Conservation (phyloP, 2,113 vertebrate genomes). For the Anguilla japonica region DNA sequence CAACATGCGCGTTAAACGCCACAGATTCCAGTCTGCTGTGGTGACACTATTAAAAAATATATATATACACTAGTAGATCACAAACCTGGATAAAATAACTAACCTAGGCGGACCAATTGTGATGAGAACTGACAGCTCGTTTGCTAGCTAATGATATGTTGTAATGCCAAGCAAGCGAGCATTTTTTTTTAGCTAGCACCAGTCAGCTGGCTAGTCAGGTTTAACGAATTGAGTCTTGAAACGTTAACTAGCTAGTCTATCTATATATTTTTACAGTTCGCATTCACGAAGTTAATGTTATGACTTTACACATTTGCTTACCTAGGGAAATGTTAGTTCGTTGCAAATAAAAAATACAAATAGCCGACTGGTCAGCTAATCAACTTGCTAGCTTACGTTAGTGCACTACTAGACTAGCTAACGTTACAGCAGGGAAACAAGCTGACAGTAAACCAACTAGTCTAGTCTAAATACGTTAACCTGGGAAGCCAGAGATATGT, state of each 20-base stretch:
- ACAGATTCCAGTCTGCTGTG: background rate
- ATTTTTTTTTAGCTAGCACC: too few species aligned
- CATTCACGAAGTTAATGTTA: background rate
- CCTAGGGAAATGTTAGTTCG: background rate
- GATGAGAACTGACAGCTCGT: too few species aligned
- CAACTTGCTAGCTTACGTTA: background rate
- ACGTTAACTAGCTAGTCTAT: too few species aligned
- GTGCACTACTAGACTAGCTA: background rate
- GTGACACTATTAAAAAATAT: background rate
- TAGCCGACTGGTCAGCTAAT: background rate
- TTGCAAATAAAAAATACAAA: conserved; percentile 26
- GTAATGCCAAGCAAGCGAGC: too few species aligned
- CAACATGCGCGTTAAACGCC: background rate
- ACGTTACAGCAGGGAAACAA: background rate
- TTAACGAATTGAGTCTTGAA: too few species aligned
- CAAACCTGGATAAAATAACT: too few species aligned
- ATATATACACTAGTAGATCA: too few species aligned
- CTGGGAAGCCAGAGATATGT: too few species aligned
- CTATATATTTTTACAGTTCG: too few species aligned
- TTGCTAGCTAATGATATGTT: too few species aligned
- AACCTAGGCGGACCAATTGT: too few species aligned
- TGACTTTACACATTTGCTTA: background rate
- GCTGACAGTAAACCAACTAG: background rate
- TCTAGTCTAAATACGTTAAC: background rate
- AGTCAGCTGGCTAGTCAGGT: too few species aligned